A percentile compares a stretch with the other conserved stretches of the same genome.
These are phyloP conservation scores for Gracilinanus agilis DNA, from an alignment of 2,113 vertebrate species.

Conservation along the genomic window DNA sequence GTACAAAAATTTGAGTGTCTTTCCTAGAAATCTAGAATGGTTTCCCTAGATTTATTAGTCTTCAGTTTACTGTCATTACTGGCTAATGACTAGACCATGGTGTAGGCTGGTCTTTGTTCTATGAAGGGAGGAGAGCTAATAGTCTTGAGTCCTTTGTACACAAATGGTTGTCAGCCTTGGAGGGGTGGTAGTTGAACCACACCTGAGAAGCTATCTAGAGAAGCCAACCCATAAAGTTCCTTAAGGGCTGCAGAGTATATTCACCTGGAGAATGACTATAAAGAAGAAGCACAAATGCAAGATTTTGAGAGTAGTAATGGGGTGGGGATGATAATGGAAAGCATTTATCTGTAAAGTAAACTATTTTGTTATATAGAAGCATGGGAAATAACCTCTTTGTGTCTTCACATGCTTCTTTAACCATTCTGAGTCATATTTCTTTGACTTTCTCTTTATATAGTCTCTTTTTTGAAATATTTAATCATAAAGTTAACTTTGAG, in stretches of 20 bases:
- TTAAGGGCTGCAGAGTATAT: constrained; percentile 60
- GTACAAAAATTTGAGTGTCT: background rate
- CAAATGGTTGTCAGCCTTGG: constrained; percentile 57
- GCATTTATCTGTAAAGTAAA: constrained; percentile 52
- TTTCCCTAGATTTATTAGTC: background rate
- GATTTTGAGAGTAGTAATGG: constrained; percentile 58
- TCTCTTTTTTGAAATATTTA: background rate
- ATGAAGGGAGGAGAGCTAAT: constrained; percentile 1
- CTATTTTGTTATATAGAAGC: constrained; percentile 55
- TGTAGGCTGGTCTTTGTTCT: background rate
- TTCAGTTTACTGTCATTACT: background rate
- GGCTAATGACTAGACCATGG: too few species aligned
- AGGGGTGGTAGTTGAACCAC: constrained; percentile 57
- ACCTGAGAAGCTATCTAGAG: constrained; percentile 52
- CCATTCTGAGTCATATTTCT: constrained; percentile 12
- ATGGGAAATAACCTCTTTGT: constrained; percentile 59
- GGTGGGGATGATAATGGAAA: constrained; percentile 41
- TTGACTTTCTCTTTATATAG: background rate
- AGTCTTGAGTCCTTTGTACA: constrained; percentile 28
- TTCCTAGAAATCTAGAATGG: background rate
- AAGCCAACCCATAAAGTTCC: constrained; percentile 63
- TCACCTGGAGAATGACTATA: constrained; percentile 36
- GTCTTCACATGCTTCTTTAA: constrained; percentile 21
- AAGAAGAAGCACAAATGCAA: constrained; percentile 50
- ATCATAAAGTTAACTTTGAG: too few species aligned